Conservation (phyloP, 2,888 invertebrate species). For the Drosophila paucipuncta region DNA sequence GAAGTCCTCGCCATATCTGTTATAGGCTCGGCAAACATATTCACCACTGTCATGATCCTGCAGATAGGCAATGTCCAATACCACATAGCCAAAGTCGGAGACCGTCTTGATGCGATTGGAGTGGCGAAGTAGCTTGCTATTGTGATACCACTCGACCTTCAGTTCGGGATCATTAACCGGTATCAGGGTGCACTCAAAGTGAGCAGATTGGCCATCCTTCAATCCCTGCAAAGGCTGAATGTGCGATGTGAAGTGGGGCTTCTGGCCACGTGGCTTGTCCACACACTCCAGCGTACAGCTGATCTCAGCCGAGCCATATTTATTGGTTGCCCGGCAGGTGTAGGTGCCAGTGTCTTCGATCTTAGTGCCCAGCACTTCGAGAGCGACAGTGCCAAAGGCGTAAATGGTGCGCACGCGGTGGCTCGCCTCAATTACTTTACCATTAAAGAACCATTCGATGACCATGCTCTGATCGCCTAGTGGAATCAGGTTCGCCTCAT, state of each 20-base stretch:
- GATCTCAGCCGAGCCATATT: slow-evolving; percentile 95
- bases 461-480: slow-evolving; percentile 97
- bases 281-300: slow-evolving; percentile 93
- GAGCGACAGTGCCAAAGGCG: slow-evolving; percentile 98
- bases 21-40: slow-evolving; percentile 96
- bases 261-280: slow-evolving; percentile 93
- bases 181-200: slow-evolving; percentile 97
- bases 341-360: slow-evolving; percentile 96
- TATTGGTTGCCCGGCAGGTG: slow-evolving; percentile 94
- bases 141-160: slow-evolving; percentile 98
- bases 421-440: slow-evolving; percentile 93
- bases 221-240: slow-evolving; percentile 93
- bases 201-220: slow-evolving; percentile 96
- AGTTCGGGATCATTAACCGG: slow-evolving; percentile 97
- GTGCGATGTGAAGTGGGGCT: slow-evolving; percentile 95
- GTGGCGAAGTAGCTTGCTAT: slow-evolving; percentile 95
- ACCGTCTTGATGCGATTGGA: slow-evolving; percentile 96
- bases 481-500: slow-evolving; percentile 98
- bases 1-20: slow-evolving; percentile 95
- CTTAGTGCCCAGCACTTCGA: slow-evolving; percentile 97
- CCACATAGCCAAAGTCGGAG: slow-evolving; percentile 97
- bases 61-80: slow-evolving; percentile 97
- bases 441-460: slow-evolving; percentile 98
- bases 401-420: slow-evolving; percentile 96
- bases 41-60: slow-evolving; percentile 97